Base-by-base conservation (phyloP, 2,888 invertebrate genomes). In the Pachydiplax longipennis region DNA sequence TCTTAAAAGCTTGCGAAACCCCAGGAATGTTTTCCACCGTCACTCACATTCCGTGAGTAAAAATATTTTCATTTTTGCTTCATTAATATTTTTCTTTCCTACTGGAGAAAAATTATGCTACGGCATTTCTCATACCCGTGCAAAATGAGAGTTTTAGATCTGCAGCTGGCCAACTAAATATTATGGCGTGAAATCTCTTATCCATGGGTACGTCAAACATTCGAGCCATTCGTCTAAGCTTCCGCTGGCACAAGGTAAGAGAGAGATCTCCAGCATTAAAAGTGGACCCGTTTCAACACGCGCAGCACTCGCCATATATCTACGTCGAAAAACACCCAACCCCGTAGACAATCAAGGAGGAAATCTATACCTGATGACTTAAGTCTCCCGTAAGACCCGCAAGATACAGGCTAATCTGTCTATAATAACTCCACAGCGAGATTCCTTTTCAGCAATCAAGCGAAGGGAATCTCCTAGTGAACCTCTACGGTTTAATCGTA, bases 341-440 rank as follows among this genome's bases (percentile, higher is more conserved):
- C n/a, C 87, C 37, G 61, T 37, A n/a, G 87, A 87, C 58, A 87
- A 87, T 87, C 87, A 87, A 58, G 53, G 37, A 73, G 87, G 65
- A 87, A 87, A 87, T 87, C 87, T 87, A 87, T 87, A 87, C 87
- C 53, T 87, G 61, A 87, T 87, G 61, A 87, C 58, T 61, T 61
- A 87, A 87, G 87, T 87, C 87, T n/a, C 83, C 2, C 35, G 35
- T 25, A n/a, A n/a, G n/a, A n/a, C 35, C n/a, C 61, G 87, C 65
- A 37, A 10, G 37, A 61, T 87, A n/a, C 87, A n/a, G n/a, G 61
- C 35, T 37, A 87, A 87, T 87, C 58, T 37, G 61, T 87, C 37
- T 37, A 61, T 87, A 61, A 22, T 53, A 73, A 13, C 13, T 73
- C n/a, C 15, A 10, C 25, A 13, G 12, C 73, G 12, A 73, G 73